Conservation (phyloP, 2,113 vertebrate genomes). For the Ifrita kowaldi region DNA sequence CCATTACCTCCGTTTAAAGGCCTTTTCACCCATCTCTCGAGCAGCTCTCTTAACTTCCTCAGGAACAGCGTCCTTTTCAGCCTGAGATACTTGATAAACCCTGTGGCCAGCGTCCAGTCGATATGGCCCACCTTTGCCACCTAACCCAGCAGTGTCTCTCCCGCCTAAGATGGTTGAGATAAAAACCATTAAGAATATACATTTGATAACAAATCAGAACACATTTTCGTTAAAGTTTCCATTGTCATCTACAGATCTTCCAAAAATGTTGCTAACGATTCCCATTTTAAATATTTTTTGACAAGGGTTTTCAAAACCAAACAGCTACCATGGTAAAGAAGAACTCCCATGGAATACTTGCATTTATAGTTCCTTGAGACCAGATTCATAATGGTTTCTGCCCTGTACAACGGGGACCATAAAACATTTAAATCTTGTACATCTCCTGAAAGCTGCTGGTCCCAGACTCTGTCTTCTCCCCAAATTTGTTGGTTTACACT, state of each 20-base stretch:
- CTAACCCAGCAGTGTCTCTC: constrained; percentile 93
- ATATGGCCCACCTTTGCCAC: constrained; percentile 93
- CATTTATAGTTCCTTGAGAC: not conserved
- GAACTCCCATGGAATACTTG: not conserved
- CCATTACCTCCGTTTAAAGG: constrained; percentile 84
- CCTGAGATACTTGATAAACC: constrained; percentile 90
- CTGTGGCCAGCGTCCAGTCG: constrained; percentile 89
- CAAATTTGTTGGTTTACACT: not conserved
- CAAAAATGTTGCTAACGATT: not conserved
- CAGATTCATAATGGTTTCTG: not conserved
- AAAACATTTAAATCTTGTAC: not conserved
- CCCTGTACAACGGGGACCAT: not conserved
- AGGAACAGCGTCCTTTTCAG: constrained; percentile 90
- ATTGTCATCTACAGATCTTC: not conserved
- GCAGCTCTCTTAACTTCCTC: constrained; percentile 89
- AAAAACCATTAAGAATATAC: not conserved
- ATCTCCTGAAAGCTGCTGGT: not conserved
- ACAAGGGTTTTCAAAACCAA: not conserved
- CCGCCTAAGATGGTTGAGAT: constrained; percentile 75
- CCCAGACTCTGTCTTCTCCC: not conserved
- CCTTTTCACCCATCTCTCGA: constrained; percentile 89
- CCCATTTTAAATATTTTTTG: not conserved
- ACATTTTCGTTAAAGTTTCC: not conserved
- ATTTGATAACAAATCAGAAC: not conserved
- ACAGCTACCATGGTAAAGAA: not conserved